phyloP scores from a whole-genome alignment of 2,113 vertebrate genomes.

The pig (Sus scrofa) region DNA sequence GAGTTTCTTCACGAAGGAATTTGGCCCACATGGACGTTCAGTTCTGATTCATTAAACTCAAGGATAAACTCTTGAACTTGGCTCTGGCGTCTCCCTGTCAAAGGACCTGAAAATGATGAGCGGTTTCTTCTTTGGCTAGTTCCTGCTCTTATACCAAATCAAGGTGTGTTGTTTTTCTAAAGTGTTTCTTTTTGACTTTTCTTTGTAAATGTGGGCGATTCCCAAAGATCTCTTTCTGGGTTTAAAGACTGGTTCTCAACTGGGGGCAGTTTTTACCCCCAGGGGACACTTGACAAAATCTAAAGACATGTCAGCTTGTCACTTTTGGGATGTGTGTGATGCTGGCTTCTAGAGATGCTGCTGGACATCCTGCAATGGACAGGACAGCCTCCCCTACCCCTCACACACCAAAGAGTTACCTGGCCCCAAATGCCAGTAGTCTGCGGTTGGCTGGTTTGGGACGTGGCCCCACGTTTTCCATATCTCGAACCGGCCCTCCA shows the following conservation, averaged over 20 bases:
- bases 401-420: neutral
- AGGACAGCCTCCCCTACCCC: rapidly evolving
- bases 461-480: rapidly evolving
- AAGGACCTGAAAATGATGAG: neutral
- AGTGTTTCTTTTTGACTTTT: neutral
- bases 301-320: neutral
- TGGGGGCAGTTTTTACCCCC: rapidly evolving
- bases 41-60: neutral
- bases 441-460: no score
- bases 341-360: neutral
- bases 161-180: neutral
- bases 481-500: rapidly evolving
- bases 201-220: neutral
- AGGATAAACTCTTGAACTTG: neutral
- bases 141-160: neutral
- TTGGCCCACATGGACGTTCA: rapidly evolving
- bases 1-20: neutral
- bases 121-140: neutral
- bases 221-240: neutral
- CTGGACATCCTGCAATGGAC: rapidly evolving
- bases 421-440: rapidly evolving
- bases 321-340: neutral
- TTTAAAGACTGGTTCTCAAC: neutral
- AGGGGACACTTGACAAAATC: neutral
- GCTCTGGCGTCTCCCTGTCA: neutral